These are phyloP conservation scores for Chiroxiphia lanceolata DNA, from an alignment of 2,797 vertebrate species.

Conservation along the genomic window DNA sequence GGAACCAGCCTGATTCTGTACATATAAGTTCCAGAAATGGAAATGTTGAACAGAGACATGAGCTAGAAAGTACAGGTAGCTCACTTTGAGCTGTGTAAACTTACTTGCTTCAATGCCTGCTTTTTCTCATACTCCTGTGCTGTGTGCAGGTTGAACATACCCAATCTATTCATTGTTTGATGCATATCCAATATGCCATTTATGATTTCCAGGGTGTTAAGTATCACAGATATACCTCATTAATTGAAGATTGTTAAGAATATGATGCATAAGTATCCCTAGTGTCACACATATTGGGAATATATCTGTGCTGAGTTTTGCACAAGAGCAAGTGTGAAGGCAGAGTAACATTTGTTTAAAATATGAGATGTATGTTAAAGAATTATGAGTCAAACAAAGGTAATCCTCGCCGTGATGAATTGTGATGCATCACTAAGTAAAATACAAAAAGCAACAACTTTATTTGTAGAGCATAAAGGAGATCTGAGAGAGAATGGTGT, in stretches of 20 bases:
- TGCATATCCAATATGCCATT: neutral
- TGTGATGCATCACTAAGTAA: neutral
- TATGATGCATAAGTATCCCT: neutral
- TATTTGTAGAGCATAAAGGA: neutral
- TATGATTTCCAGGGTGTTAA: neutral
- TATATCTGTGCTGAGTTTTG: neutral
- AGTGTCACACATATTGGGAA: neutral
- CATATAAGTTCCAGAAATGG: neutral
- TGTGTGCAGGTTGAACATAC: neutral
- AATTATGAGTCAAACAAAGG: neutral
- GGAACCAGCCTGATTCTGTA: neutral
- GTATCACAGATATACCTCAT: neutral
- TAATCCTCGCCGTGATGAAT: neutral
- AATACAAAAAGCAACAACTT: neutral
- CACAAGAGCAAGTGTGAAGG: neutral
- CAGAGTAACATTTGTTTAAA: neutral
- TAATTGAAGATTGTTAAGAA: neutral
- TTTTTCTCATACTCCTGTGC: neutral
- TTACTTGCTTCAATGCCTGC: neutral
- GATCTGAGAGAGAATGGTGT: neutral
- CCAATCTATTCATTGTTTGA: neutral
- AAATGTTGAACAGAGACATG: neutral
- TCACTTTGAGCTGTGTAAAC: neutral
- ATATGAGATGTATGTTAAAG: neutral
- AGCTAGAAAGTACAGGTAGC: neutral